Conservation (phyloP, 2,888 invertebrate genomes). For the Neelides folsomi region DNA sequence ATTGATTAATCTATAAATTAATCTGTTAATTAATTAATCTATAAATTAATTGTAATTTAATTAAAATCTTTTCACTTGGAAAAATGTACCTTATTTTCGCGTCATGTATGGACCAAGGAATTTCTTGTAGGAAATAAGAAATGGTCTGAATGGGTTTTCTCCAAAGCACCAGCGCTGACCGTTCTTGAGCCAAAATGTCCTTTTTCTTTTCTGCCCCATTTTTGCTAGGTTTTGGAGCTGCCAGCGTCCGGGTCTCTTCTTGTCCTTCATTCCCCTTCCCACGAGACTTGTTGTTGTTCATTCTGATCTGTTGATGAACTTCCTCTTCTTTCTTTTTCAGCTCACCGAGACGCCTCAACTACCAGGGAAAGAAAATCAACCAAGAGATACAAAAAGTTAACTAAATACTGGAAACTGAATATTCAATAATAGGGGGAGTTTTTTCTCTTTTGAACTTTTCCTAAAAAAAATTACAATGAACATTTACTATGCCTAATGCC, state of each 20-base stretch:
- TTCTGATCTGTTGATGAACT: conserved; percentile 19
- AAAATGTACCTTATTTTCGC: conserved; percentile 21
- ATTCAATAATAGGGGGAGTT: too few relatives aligned
- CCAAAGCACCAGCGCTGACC: conserved; percentile 61
- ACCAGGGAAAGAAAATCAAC: too few relatives aligned
- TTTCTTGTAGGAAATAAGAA: conserved; percentile 65
- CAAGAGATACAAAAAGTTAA: too few relatives aligned
- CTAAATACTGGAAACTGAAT: too few relatives aligned
- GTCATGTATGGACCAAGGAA: conserved; percentile 38
- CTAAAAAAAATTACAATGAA: too few relatives aligned
- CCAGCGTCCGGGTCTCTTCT: not conserved
- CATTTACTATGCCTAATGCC: too few relatives aligned
- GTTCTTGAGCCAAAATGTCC: conserved; percentile 41
- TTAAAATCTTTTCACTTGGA: too few relatives aligned
- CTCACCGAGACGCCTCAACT: conserved; percentile 28
- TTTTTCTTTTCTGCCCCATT: conserved; percentile 8
- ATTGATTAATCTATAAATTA: too few relatives aligned
- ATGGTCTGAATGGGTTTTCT: conserved; percentile 62
- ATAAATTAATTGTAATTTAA: too few relatives aligned
- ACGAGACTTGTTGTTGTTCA: conserved; percentile 19
- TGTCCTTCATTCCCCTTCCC: not conserved
- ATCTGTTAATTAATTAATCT: too few relatives aligned
- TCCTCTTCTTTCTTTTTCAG: conserved; percentile 27
- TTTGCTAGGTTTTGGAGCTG: conserved; percentile 6
- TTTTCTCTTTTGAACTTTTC: too few relatives aligned